These are phyloP conservation scores for Enteromius mattozi DNA, from an alignment of 2,797 vertebrate genomes.

Conservation along the genomic window DNA sequence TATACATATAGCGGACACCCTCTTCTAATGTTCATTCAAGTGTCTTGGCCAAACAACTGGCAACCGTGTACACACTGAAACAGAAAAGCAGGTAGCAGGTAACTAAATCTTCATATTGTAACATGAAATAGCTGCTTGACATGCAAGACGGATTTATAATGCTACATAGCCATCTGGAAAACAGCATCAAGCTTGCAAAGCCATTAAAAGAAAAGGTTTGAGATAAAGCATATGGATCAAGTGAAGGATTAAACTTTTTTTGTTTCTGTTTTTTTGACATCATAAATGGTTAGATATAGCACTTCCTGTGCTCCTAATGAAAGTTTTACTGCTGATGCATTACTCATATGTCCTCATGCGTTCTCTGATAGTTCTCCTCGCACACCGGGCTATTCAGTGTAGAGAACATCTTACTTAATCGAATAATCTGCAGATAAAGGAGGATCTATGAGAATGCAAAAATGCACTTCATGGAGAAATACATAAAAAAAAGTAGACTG, in stretches of 20 bases:
- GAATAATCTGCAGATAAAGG: neutral
- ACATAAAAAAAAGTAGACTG: neutral
- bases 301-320: conserved; percentile 44
- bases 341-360: conserved; percentile 26
- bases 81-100: conserved; percentile 5
- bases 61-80: neutral
- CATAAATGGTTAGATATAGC: conserved; percentile 27
- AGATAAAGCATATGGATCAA: conserved; percentile 50
- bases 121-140: conserved; percentile 24
- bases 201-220: conserved; percentile 50
- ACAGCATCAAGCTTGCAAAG: conserved; percentile 45
- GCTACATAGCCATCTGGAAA: conserved; percentile 52
- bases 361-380: conserved; percentile 24
- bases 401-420: neutral
- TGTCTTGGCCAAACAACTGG: neutral
- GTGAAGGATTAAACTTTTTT: conserved; percentile 40
- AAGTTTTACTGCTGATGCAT: conserved; percentile 37
- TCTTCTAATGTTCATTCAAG: neutral
- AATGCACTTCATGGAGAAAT: conserved; percentile 2
- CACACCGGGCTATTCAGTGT: conserved; percentile 16
- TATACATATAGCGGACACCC: neutral
- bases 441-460: neutral
- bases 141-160: conserved; percentile 45
- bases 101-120: conserved; percentile 1
- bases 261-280: neutral